Conservation (phyloP, 2,888 invertebrate genomes). For the Netelia virgata region DNA sequence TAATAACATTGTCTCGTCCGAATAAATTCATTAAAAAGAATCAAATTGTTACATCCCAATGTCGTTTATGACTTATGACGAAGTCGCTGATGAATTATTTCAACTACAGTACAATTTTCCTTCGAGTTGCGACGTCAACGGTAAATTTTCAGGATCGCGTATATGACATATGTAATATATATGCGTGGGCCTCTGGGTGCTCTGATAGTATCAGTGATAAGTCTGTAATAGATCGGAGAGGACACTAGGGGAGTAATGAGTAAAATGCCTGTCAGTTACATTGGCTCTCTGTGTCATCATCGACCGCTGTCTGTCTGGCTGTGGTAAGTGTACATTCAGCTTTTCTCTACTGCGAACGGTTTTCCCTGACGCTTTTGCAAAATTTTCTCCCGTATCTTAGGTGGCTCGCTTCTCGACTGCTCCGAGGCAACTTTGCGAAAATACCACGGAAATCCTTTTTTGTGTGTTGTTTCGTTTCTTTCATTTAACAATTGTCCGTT, state of each 20-base stretch:
- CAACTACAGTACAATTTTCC: neutral
- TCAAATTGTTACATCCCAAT: neutral
- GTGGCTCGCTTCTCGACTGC: neutral
- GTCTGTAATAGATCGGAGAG: constrained; percentile 84
- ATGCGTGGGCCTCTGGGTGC: constrained; percentile 56
- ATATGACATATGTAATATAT: constrained; percentile 38
- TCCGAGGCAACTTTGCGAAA: neutral
- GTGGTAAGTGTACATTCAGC: constrained; percentile 76
- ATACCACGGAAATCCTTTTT: neutral
- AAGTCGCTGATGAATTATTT: neutral
- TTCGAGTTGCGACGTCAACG: constrained; percentile 12
- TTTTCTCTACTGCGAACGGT: constrained; percentile 39
- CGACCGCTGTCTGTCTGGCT: constrained; percentile 78
- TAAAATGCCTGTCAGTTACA: constrained; percentile 82
- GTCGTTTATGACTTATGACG: neutral
- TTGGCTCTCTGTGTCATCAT: constrained; percentile 82
- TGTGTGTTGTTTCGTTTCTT: neutral
- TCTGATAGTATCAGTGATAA: constrained; percentile 77
- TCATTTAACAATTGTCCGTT: neutral
- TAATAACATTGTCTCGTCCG: neutral
- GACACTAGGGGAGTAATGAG: constrained; percentile 84
- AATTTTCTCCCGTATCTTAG: neutral
- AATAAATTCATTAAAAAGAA: neutral
- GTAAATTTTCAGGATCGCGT: constrained; percentile 60
- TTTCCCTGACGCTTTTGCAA: constrained; percentile 18